Evolutionary conservation across 1,140 invertebrate genomes (phyloP), one percentile per base, ranked within the genome.

Genomic region (Drosophila ambigua): DNA sequence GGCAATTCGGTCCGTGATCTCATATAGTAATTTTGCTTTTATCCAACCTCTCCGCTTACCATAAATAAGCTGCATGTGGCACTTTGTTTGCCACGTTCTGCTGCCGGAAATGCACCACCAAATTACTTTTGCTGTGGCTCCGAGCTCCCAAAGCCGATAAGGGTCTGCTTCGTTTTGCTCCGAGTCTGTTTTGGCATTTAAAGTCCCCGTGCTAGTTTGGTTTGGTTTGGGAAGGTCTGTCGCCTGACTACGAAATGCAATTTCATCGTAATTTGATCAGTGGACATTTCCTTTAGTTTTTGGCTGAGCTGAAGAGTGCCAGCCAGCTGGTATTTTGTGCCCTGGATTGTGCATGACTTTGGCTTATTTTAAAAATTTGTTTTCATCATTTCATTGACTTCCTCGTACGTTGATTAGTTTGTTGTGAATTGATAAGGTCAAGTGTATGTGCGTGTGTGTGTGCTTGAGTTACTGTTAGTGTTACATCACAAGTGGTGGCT

Each of bases 1-100:
- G 68, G 68, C 59, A 76, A 69, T 66, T 74, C 43, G 44, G 51
- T 51, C 45, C 68, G 39, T 65, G 75, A 72, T 84, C 72, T 63
- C 52, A 65, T 73, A 45, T 51, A 61, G 81, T 62, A 55, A 67
- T 81, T 74, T 69, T 41, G 67, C 45, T 55, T 59, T 67, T 59
- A 58, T 80, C 45, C 65, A 45, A 69, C 26, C 52, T 31, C 52
- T 45, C 39, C 31, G 72, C 28, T 43, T 66, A 57, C 64, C 75
- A 85, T 81, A 85, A 87, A 87, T 76, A 82, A 87, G 82, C 64
- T 79, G 83, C 75, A 88, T 82, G 82, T 79, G 83, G 83, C 83
- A 88, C 58, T 61, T 69, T 68, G 80, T 83, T 63, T 76, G 76
- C 67, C 67, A 69, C 67, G 67, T 69, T 69, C 65, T 43, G 35